Evolutionary conservation across 2,797 vertebrate genomes (phyloP).

Genomic region (Silurus aristotelis): DNA sequence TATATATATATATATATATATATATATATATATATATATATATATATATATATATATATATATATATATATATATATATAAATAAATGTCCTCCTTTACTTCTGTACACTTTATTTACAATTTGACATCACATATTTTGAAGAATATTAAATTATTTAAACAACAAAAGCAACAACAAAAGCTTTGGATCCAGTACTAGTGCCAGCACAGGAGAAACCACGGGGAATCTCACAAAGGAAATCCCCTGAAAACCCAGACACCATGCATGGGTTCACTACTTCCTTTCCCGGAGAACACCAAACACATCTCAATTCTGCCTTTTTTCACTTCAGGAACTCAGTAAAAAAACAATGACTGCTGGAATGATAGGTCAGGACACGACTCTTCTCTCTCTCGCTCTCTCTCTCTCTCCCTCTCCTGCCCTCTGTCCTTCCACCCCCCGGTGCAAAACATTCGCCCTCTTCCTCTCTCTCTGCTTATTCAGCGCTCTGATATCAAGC

Average conservation of each 20-base stretch:
- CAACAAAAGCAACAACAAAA: too few species aligned
- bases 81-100: too few species aligned
- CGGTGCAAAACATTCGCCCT: neutral
- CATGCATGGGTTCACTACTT: neutral
- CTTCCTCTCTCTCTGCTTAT: slow-evolving; percentile 21
- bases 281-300: neutral
- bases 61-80: too few species aligned
- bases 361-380: neutral
- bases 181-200: neutral
- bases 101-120: too few species aligned
- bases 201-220: neutral
- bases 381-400: too few species aligned
- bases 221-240: slow-evolving; percentile 7
- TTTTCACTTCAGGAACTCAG: neutral
- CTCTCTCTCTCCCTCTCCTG: too few species aligned
- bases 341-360: neutral
- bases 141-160: too few species aligned
- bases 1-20: too few species aligned
- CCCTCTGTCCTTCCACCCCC: neutral
- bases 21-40: too few species aligned
- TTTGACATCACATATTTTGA: too few species aligned
- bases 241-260: neutral
- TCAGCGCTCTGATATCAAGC: neutral
- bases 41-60: too few species aligned
- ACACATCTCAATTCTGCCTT: neutral